Evolutionary conservation across 2,797 vertebrate genomes (phyloP).

Genomic region (Peromyscus melanophrys): DNA sequence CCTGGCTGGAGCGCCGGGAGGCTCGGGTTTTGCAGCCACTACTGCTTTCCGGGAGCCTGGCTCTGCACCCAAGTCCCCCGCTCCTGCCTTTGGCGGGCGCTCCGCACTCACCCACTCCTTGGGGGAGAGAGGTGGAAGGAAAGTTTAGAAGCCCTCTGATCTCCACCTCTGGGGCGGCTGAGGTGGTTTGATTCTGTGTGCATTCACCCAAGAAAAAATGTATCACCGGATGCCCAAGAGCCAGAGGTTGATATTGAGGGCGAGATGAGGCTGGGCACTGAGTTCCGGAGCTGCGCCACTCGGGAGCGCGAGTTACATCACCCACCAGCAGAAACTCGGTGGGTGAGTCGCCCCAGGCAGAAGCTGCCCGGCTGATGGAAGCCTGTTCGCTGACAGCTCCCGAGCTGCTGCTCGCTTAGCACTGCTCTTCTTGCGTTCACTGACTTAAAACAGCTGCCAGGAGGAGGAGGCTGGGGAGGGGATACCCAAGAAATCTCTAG

Average conservation of each 20-base stretch:
- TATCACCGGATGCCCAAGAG: neutral
- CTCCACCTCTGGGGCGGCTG: constrained; percentile 46
- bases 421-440: constrained; percentile 70
- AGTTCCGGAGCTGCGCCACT: constrained; percentile 14
- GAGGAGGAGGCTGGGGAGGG: too few relatives aligned
- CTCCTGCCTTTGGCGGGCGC: neutral
- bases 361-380: neutral
- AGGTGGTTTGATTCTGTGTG: constrained; percentile 64
- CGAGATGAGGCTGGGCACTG: neutral
- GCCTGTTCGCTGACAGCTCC: constrained; percentile 67
- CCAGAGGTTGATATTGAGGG: neutral
- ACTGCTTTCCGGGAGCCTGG: neutral
- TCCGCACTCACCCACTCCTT: neutral
- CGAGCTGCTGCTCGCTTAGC: neutral
- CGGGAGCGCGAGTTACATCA: constrained; percentile 1
- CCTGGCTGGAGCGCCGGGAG: constrained; percentile 2
- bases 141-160: constrained; percentile 76
- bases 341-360: neutral
- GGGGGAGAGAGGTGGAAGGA: constrained; percentile 30
- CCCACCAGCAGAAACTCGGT: constrained; percentile 51
- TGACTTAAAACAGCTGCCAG: constrained; percentile 70
- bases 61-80: neutral
- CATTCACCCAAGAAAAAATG: neutral
- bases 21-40: constrained; percentile 42
- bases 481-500: constrained; percentile 45